Evolutionary conservation across 2,888 invertebrate genomes (phyloP), one percentile per base, ranked within the genome.

Genomic region (Drosophila diplacantha): DNA sequence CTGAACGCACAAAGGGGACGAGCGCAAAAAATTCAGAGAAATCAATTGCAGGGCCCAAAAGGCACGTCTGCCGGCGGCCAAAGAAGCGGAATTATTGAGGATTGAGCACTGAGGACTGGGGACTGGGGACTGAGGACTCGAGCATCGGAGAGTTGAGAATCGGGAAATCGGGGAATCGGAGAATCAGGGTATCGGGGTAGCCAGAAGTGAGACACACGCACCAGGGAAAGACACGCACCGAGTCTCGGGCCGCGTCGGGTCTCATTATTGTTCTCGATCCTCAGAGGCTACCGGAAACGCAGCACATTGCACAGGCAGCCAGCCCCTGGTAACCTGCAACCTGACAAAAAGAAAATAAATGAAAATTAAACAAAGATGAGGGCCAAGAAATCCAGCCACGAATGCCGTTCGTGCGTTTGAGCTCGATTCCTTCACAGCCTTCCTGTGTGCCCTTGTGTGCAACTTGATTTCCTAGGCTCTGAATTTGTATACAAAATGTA

Each of bases 11-110:
- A 76, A 72, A 73, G 76, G 67, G 79, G 81, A 71, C 66, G 65
- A 75, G 70, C 69, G 64, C 73, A 74, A 83, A 78, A 78, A 79
- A 79, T 83, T 81, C 84, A 83, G 65, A 75, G 82, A 82, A 80
- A 80, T 83, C 84, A 80, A 84, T 80, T 80, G 82, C 84, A 66
- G 64, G 70, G 68, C 35, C 74, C 70, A 73, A 79, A 72, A 75
- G 79, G 73, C 84, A 80, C 79, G 79, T 81, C 78, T 58, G 59
- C 54, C 26, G 18, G 22, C 41, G 58, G 57, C 39, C 43, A 52
- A 47, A 43, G 50, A 43, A 39, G 26, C 31, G 26, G 46, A 46
- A 46, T 46, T 26, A 29, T 29, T 29, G 29, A 16, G 34, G 39
- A 31, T 3, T 31, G 31, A 5, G 9, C 4, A 31, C 0, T 31